Evolutionary conservation across 2,888 invertebrate genomes (phyloP), one percentile per base, ranked within the genome.

Genomic region (Eulithis prunata): DNA sequence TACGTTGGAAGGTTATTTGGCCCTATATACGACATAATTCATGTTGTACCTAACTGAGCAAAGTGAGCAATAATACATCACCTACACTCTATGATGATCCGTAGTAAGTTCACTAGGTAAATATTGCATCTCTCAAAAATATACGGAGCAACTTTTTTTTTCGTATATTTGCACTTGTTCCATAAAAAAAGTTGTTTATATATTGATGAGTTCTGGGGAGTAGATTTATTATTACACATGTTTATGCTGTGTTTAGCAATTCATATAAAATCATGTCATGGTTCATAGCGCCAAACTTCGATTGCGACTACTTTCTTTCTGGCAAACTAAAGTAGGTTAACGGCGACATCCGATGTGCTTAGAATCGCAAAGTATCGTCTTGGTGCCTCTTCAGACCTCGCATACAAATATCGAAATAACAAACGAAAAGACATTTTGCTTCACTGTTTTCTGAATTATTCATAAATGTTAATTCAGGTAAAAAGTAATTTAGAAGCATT

Each of bases 291-390:
- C 71, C 62, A 68, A 76, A 71, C 63, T 73, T 70, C 70, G 73
- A 75, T 73, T 72, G 77, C 70, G 72, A 78, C 82, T 76, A 89
- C 92, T 92, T 92, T 92, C 92, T 88, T 87, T 88, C 87, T 86
- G 84, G 82, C 86, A 78, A 73, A 71, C 79, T 77, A 78, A 91
- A 90, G 84, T 85, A 91, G 92, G 91, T 84, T 91, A 91, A 91
- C 91, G 86, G 87, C 84, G 79, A 83, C 80, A 82, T 82, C 81
- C 74, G 82, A 84, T 88, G 91, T 81, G 87, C 68, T 75, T 76
- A 77, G 92, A 90, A 91, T 91, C 75, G 79, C 78, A 85, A 89
- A 81, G 75, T 77, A 73, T 71, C 77, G 76, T 82, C 8, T 47
- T 21, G 74, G 79, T 80, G 75, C 74, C 68, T 77, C 71, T 75